These are phyloP conservation scores for Caloenas nicobarica DNA, from an alignment of 2,113 vertebrate genomes.

Conservation along the genomic window DNA sequence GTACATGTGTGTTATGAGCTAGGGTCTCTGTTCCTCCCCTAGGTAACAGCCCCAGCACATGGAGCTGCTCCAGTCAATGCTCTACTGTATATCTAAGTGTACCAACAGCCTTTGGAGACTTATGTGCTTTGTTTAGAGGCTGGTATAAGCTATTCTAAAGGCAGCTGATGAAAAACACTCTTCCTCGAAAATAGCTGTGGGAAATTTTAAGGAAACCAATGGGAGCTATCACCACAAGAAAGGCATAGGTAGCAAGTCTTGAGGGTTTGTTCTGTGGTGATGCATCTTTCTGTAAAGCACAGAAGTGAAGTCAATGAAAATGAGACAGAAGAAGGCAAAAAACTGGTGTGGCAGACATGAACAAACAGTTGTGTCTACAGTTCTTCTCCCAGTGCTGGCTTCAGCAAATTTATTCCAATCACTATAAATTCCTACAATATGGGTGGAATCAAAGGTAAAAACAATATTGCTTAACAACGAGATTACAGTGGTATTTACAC, in stretches of 20 bases:
- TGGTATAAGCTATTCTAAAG: background rate
- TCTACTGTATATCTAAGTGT: background rate
- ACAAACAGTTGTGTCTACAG: background rate
- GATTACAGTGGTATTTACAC: background rate
- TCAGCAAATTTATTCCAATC: background rate
- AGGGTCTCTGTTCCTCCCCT: background rate
- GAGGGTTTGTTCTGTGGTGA: background rate
- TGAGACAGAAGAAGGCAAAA: background rate
- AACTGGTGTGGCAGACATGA: background rate
- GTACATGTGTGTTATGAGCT: accelerated
- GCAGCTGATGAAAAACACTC: background rate
- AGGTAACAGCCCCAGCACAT: background rate
- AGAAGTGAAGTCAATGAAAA: background rate
- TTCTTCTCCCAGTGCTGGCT: background rate
- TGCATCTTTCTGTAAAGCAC: background rate
- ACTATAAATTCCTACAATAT: background rate
- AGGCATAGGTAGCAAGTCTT: background rate
- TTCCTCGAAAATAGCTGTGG: background rate
- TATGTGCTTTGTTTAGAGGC: background rate
- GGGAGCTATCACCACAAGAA: background rate
- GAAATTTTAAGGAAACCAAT: background rate
- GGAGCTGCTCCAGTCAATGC: background rate
- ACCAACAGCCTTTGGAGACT: background rate
- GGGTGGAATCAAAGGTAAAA: background rate
- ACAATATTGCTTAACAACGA: background rate